These are phyloP conservation scores for Clarias macrocephalus DNA, from an alignment of 2,113 vertebrate species.

Conservation along the genomic window DNA sequence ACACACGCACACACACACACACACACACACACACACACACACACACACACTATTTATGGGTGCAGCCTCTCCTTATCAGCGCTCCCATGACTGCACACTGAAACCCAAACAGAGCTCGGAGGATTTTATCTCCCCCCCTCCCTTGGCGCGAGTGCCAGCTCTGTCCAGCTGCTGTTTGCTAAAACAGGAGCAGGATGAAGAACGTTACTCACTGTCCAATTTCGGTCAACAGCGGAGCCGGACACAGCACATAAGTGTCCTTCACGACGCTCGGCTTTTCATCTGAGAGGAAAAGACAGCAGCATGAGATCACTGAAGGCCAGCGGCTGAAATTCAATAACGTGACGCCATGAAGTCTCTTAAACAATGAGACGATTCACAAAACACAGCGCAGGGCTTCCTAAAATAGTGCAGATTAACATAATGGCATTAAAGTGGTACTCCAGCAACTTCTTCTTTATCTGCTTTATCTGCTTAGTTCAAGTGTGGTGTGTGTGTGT, in stretches of 20 bases:
- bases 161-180: constrained; percentile 36
- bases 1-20: constrained; percentile 35
- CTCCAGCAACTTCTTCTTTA: neutral
- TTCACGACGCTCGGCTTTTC: constrained; percentile 78
- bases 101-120: constrained; percentile 42
- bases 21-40: constrained; percentile 28
- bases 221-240: constrained; percentile 80
- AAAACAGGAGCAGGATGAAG: constrained; percentile 20
- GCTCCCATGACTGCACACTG: constrained; percentile 35
- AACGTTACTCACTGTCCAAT: constrained; percentile 86
- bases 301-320: constrained; percentile 36
- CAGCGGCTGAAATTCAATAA: constrained; percentile 57
- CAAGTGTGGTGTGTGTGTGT: no score
- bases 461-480: neutral
- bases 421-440: neutral
- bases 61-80: constrained; percentile 43
- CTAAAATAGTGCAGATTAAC: constrained; percentile 13
- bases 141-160: constrained; percentile 17
- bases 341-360: constrained; percentile 27
- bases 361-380: neutral
- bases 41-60: neutral
- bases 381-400: neutral
- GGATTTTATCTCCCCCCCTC: neutral
- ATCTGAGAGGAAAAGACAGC: constrained; percentile 71
- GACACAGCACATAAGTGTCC: constrained; percentile 83